phyloP scores from a whole-genome alignment of 2,888 invertebrate species.

The Xestia rhomboidea region DNA sequence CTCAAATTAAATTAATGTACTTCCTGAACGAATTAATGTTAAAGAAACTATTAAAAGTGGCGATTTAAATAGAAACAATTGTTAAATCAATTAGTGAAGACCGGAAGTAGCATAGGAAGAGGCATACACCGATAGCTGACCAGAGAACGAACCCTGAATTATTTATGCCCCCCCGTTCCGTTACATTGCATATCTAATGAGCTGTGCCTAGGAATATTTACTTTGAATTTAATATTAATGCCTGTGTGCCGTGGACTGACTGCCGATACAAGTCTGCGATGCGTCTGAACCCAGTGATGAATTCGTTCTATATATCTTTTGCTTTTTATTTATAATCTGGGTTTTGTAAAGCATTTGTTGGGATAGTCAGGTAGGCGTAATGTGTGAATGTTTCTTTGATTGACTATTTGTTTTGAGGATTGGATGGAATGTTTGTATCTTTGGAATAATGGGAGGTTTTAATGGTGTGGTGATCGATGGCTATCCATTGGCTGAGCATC shows the following conservation, averaged over 20 bases:
- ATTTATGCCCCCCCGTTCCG: constrained; percentile 85
- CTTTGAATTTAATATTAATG: constrained; percentile 74
- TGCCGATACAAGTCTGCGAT: constrained; percentile 67
- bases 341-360: constrained; percentile 47
- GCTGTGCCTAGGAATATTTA: constrained; percentile 70
- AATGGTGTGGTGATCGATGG: constrained; percentile 39
- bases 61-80: constrained; percentile 69
- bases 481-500: constrained; percentile 1
- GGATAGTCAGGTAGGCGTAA: constrained; percentile 36
- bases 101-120: constrained; percentile 77
- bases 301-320: constrained; percentile 60
- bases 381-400: constrained; percentile 47
- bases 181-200: constrained; percentile 88
- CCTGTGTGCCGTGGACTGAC: constrained; percentile 60
- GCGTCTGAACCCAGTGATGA: constrained; percentile 58
- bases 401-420: constrained; percentile 38
- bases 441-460: constrained; percentile 43
- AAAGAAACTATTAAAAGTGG: constrained; percentile 58
- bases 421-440: constrained; percentile 34
- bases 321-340: constrained; percentile 64
- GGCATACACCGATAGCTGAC: constrained; percentile 71
- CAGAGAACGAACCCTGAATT: constrained; percentile 77
- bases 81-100: constrained; percentile 74
- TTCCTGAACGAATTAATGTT: constrained; percentile 64
- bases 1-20: constrained; percentile 51